Evolutionary conservation across 2,797 vertebrate genomes (phyloP).

Genomic region (Semotilus atromaculatus): DNA sequence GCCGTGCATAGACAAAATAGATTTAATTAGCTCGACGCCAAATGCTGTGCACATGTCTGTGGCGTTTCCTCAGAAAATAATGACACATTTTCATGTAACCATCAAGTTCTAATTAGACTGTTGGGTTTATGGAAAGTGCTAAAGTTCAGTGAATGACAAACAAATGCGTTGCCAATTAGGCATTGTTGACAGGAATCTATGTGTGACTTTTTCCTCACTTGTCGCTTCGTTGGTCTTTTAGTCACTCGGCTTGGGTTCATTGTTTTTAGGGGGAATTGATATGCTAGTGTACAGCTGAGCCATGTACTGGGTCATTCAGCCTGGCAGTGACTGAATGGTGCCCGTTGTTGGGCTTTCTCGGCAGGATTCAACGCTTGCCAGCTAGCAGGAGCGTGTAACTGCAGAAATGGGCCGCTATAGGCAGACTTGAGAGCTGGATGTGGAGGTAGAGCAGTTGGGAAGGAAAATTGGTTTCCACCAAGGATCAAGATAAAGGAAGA

Average conservation of each 20-base stretch:
- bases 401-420: conserved; percentile 67
- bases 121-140: conserved; percentile 72
- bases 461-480: conserved; percentile 72
- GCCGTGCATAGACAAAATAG: conserved; percentile 72
- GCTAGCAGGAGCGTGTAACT: conserved; percentile 72
- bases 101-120: conserved; percentile 83
- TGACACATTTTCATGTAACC: conserved; percentile 83
- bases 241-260: conserved; percentile 59
- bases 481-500: conserved; percentile 40
- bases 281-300: conserved; percentile 69
- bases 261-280: conserved; percentile 56
- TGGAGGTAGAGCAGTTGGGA: conserved; percentile 74
- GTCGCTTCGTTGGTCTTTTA: conserved; percentile 55
- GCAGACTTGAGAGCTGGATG: conserved; percentile 33
- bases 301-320: conserved; percentile 60
- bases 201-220: conserved; percentile 68
- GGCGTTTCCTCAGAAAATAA: conserved; percentile 73
- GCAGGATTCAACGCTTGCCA: conserved; percentile 71
- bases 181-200: conserved; percentile 73
- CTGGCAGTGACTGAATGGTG: conserved; percentile 77
- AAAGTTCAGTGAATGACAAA: conserved; percentile 83
- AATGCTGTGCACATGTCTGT: conserved; percentile 62
- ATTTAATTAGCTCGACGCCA: conserved; percentile 77
- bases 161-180: conserved; percentile 80
- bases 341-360: conserved; percentile 71